phyloP scores from a whole-genome alignment of 2,797 vertebrate species.

The Channallabes apus region DNA sequence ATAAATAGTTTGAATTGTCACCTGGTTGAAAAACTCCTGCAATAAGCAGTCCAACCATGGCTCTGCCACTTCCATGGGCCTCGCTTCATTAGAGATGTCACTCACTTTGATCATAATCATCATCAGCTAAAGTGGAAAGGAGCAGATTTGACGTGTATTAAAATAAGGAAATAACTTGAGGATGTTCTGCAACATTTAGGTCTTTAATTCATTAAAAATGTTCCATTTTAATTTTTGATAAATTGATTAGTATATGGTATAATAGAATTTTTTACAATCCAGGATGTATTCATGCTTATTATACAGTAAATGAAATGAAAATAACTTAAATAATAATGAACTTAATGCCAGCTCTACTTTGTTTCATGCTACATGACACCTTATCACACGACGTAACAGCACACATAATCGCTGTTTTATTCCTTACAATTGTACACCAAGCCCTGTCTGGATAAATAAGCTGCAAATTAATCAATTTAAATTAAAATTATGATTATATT shows the following conservation, averaged over 20 bases:
- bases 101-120: conserved; percentile 82
- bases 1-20: conserved; percentile 46
- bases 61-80: conserved; percentile 80
- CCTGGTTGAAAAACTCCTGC: conserved; percentile 82
- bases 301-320: too few relatives aligned
- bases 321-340: not conserved
- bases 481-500: too few relatives aligned
- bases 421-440: not conserved
- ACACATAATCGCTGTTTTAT: not conserved
- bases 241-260: not conserved
- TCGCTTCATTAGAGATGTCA: conserved; percentile 79
- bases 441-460: not conserved
- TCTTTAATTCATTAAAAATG: not conserved
- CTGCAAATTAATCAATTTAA: not conserved
- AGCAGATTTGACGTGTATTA: conserved; percentile 6
- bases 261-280: too few relatives aligned
- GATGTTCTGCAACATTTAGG: not conserved
- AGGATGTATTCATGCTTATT: not conserved
- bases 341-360: not conserved
- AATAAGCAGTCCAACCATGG: conserved; percentile 81
- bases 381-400: not conserved
- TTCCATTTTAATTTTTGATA: not conserved
- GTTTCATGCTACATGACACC: not conserved
- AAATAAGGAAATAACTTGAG: not conserved
- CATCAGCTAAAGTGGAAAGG: conserved; percentile 69